These are phyloP conservation scores for Argyra leucocephala DNA, from an alignment of 2,888 invertebrate species.

Conservation along the genomic window DNA sequence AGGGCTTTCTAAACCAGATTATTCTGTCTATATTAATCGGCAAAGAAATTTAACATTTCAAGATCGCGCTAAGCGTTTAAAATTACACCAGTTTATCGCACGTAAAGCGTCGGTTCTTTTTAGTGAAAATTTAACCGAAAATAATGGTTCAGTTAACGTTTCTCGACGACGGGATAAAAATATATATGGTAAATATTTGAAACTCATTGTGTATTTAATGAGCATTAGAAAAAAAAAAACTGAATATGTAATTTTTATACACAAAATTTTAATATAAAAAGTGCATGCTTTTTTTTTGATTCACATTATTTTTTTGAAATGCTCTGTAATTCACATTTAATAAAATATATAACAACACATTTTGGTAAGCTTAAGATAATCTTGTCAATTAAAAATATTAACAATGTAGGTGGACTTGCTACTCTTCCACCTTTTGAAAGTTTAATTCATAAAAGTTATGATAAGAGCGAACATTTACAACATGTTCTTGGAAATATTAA, in stretches of 20 bases:
- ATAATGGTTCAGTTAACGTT: background rate
- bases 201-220: no score
- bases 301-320: no score
- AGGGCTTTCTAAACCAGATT: constrained; percentile 56
- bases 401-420: constrained; percentile 24
- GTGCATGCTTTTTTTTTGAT: no score
- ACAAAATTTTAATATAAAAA: no score
- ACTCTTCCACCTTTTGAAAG: constrained; percentile 76
- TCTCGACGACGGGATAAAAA: background rate
- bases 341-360: no score
- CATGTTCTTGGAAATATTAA: constrained; percentile 65
- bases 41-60: constrained; percentile 75
- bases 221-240: no score
- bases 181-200: background rate
- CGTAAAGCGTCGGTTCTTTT: constrained; percentile 74
- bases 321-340: no score
- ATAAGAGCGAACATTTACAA: constrained; percentile 63
- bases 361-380: no score
- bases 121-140: constrained; percentile 18
- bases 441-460: constrained; percentile 59
- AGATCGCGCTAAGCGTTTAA: constrained; percentile 71
- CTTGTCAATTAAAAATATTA: background rate
- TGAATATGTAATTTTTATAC: no score
- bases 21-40: constrained; percentile 65
- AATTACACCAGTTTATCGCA: constrained; percentile 77